phyloP scores from a whole-genome alignment of 92 coral and sea anemone genomes.

The Micromussa lordhowensis region DNA sequence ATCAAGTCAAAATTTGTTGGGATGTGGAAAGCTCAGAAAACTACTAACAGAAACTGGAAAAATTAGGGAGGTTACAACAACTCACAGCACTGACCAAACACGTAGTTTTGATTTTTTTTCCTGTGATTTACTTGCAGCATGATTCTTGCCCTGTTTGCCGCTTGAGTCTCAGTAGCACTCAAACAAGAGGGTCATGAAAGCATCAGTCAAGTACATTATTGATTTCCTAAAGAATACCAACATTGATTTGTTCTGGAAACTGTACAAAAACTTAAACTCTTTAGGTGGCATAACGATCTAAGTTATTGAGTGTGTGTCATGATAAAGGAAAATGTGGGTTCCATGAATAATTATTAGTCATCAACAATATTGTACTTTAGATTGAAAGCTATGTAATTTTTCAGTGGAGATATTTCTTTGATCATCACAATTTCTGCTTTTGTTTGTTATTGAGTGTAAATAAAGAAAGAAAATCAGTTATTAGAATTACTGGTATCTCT shows the following conservation, averaged over 20 bases:
- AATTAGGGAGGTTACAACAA: background rate
- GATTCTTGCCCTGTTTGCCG: conserved; percentile 98
- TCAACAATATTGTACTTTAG: conserved; percentile 13
- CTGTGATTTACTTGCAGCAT: conserved; percentile 71
- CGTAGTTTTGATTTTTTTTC: background rate
- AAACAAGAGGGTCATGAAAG: conserved; percentile 64
- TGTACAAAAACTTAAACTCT: background rate
- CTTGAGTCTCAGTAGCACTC: conserved; percentile 76
- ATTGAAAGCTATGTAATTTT: background rate
- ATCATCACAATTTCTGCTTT: background rate
- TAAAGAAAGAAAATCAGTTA: conserved; percentile 19
- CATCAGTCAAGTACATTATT: background rate
- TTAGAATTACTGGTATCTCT: conserved; percentile 4
- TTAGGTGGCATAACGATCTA: background rate
- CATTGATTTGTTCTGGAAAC: background rate
- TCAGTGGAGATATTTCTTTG: background rate
- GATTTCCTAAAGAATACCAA: background rate
- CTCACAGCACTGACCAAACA: background rate
- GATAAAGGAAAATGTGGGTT: conserved; percentile 3
- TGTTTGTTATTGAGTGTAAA: conserved; percentile 39
- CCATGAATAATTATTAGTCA: conserved; percentile 15
- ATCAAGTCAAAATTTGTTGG: background rate
- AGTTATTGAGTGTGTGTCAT: conserved; percentile 8
- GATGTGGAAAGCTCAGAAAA: background rate
- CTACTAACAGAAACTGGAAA: no score